Evolutionary conservation across 2,797 vertebrate species (phyloP), one percentile per base, ranked within the genome.

Genomic region (Ctenopoma multispine): DNA sequence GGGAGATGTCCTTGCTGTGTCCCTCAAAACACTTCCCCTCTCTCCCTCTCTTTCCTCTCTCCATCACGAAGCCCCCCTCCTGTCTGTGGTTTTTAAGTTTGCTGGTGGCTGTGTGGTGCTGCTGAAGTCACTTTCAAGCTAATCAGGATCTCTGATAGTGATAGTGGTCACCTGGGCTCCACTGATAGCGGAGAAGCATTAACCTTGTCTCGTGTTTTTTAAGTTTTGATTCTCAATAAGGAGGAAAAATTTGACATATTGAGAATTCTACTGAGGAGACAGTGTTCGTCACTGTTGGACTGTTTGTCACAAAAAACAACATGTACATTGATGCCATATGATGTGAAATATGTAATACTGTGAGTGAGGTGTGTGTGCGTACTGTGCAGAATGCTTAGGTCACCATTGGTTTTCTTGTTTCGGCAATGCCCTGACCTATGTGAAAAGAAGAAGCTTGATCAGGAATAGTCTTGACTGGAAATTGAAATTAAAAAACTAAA

Each of bases 1-100:
- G 77, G 86, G 82, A 80, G 78, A 90, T 80, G 87, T 83, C 90
- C 90, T 91, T 92, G 84, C 73, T 64, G 61, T 68, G 89, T 90
- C 89, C 89, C 86, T 83, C 57, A 77, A 58, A 70, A 56, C n/a
- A 6, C 15, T 5, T 15, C 0, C 29, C 1, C 54, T 7, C 2
- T 2, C 44, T 11, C 10, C 0, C 17, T 1, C n/a, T 9, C 5
- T 3, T 49, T 2, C 31, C 65, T 54, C 61, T 15, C 14, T 5
- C 34, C 50, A 31, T 56, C 61, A 10, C 21, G 36, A 7, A 43
- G 27, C 17, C 23, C 20, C 14, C 0, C 51, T 4, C 34, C 24
- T 10, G 4, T 18, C 46, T 47, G 9, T 46, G 69, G 55, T 53
- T 91, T 88, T 91, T 81, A 90, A 90, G 84, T 83, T 57, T 41